Base-by-base conservation (phyloP, 2,888 invertebrate species). In the Philaethria dido region DNA sequence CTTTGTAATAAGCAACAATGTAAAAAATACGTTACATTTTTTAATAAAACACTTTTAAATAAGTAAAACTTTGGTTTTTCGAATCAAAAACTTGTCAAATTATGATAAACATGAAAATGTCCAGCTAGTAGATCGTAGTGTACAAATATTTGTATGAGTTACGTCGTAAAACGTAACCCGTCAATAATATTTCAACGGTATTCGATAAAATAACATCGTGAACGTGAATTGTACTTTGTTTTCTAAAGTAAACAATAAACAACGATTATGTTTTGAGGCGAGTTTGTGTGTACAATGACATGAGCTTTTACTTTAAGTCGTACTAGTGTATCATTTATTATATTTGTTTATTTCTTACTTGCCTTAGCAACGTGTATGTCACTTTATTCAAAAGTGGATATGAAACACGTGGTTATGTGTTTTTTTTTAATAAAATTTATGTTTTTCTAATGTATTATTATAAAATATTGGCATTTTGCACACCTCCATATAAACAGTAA, bases 161-260 rank as follows among this genome's bases (percentile, higher is more conserved):
- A 52, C 57, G 25, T 52, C 36, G 45, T 63, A 33, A 66, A 50
- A 66, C 44, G 65, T 65, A 66, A 63, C 54, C 42, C 22, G 65
- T 68, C 55, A 70, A 66, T 69, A 68, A 63, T 69, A 66, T 69
- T 70, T 62, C 45, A 71, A 70, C 68, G 68, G 68, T 64, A 61
- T 63, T 66, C 52, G 64, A 68, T 71, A 69, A 68, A 69, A 64
- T 69, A 70, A 66, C 54, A 61, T 62, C 45, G 20, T 29, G 67
- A 54, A 63, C 68, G 62, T 50, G 65, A 47, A 62, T 48, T 5
- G 48, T 62, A 64, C 62, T 64, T 70, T 70, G 66, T 72, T 64
- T 70, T 55, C 29, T 18, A 64, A 55, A 62, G 66, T 64, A 66
- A 72, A 72, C 52, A 70, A 54, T 62, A 59, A 62, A 69, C 48